These are phyloP conservation scores for Drosophila asahinai DNA, from an alignment of 1,140 invertebrate genomes.

Conservation along the genomic window DNA sequence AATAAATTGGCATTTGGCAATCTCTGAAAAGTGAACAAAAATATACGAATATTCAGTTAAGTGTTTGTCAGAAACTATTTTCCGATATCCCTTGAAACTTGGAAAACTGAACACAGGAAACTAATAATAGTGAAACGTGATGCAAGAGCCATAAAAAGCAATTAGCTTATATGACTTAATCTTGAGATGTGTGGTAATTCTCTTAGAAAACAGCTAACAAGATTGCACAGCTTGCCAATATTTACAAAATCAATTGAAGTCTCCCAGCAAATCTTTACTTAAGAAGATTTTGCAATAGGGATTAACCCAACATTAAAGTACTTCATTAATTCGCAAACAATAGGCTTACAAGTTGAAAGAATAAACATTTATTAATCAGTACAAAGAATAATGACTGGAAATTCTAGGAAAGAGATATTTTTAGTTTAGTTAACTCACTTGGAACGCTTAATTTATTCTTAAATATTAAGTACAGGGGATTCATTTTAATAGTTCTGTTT, in stretches of 20 bases:
- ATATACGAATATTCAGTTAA: not conserved
- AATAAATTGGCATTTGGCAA: slow-evolving; percentile 9
- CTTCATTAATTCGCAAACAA: slow-evolving; percentile 2
- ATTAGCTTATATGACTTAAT: not conserved
- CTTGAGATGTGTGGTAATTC: not conserved
- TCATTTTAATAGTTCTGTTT: not conserved
- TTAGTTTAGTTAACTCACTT: not conserved
- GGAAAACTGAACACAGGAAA: not conserved
- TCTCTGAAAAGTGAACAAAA: not conserved
- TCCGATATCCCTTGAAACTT: too few species aligned
- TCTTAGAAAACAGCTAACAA: not conserved
- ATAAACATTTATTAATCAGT: not conserved
- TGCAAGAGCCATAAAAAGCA: too few species aligned
- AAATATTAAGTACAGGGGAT: not conserved
- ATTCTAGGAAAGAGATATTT: not conserved
- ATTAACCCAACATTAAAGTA: not conserved
- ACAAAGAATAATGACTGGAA: not conserved
- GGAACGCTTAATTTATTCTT: not conserved
- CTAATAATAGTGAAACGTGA: not conserved
- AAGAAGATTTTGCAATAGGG: not conserved
- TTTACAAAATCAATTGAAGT: not conserved
- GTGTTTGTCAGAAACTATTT: not conserved
- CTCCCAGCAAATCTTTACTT: not conserved
- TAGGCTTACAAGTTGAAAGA: not conserved
- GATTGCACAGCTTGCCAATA: slow-evolving; percentile 1